phyloP scores from a whole-genome alignment of 92 coral and sea anemone species.

The Ricordea florida region DNA sequence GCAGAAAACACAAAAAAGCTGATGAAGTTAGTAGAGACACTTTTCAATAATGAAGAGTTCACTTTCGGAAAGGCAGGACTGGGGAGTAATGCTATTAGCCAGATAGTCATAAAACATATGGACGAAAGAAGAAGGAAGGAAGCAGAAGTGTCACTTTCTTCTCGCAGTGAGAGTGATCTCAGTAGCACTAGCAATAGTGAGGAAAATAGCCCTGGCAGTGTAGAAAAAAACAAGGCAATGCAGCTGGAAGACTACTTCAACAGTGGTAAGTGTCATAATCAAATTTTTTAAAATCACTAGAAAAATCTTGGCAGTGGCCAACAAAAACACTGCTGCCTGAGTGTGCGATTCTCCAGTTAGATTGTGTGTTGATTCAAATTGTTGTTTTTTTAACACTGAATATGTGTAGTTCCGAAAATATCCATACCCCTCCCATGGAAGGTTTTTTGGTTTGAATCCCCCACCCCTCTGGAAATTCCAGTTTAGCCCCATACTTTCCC shows the following conservation, averaged over 20 bases:
- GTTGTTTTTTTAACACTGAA: background rate
- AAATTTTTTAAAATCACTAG: background rate
- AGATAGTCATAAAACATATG: constrained; percentile 58
- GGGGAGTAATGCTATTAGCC: constrained; percentile 45
- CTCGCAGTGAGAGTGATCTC: background rate
- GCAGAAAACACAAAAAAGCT: constrained; percentile 23
- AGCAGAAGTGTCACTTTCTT: background rate
- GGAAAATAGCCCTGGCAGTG: constrained; percentile 1
- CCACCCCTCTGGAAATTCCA: too few species aligned
- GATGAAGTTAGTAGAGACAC: constrained; percentile 34
- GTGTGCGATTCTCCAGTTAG: background rate
- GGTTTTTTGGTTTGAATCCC: too few species aligned
- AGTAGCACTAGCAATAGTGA: constrained; percentile 3
- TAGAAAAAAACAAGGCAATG: constrained; percentile 3
- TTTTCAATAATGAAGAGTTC: constrained; percentile 25
- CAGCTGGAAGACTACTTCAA: background rate
- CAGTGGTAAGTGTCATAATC: background rate
- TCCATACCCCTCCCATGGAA: too few species aligned
- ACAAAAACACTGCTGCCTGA: background rate
- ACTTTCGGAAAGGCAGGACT: constrained; percentile 47
- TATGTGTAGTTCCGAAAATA: too few species aligned
- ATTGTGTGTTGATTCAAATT: background rate
- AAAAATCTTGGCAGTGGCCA: background rate
- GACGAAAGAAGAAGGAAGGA: constrained; percentile 47
- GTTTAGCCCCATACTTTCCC: too few species aligned